Conservation (phyloP, 2,888 invertebrate genomes). For the Cryptophagus acutangulus region DNA sequence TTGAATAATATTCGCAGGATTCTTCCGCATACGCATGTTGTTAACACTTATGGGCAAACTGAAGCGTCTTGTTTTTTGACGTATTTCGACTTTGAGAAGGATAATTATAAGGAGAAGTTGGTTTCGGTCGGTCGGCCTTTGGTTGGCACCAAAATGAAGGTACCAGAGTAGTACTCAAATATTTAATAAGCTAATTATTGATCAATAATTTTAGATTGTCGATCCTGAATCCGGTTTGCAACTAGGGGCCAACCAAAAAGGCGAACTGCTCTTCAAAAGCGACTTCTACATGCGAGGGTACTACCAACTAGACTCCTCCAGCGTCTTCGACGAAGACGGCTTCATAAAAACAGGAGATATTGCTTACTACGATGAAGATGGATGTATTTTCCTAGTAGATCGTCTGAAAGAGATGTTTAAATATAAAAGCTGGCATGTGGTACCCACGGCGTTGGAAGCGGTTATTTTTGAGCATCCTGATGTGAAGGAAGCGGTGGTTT, state of each 20-base stretch:
- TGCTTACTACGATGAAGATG: constrained; percentile 48
- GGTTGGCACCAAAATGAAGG: too few relatives aligned
- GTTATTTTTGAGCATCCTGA: constrained; percentile 64
- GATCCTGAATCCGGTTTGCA: constrained; percentile 47
- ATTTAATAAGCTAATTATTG: constrained; percentile 1
- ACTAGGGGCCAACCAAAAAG: constrained; percentile 48
- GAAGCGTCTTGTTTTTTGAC: constrained; percentile 39
- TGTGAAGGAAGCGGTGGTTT: constrained; percentile 72
- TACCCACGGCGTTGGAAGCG: constrained; percentile 40
- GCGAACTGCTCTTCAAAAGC: constrained; percentile 52
- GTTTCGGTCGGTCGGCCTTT: too few relatives aligned
- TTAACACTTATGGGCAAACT: constrained; percentile 45
- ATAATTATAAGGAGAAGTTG: too few relatives aligned
- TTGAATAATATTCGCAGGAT: constrained; percentile 25
- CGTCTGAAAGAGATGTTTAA: constrained; percentile 50
- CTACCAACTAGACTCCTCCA: constrained; percentile 47
- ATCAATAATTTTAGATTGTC: constrained; percentile 45
- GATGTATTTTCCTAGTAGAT: constrained; percentile 48
- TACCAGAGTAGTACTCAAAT: too few relatives aligned
- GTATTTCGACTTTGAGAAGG: constrained; percentile 13
- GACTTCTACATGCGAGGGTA: constrained; percentile 45
- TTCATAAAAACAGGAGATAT: constrained; percentile 52
- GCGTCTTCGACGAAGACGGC: constrained; percentile 43
- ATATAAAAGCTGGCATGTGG: constrained; percentile 42
- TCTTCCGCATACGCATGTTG: constrained; percentile 40